Evolutionary conservation across 1,140 invertebrate species (phyloP), one percentile per base, ranked within the genome.

Genomic region (Latrodectus geometricus): DNA sequence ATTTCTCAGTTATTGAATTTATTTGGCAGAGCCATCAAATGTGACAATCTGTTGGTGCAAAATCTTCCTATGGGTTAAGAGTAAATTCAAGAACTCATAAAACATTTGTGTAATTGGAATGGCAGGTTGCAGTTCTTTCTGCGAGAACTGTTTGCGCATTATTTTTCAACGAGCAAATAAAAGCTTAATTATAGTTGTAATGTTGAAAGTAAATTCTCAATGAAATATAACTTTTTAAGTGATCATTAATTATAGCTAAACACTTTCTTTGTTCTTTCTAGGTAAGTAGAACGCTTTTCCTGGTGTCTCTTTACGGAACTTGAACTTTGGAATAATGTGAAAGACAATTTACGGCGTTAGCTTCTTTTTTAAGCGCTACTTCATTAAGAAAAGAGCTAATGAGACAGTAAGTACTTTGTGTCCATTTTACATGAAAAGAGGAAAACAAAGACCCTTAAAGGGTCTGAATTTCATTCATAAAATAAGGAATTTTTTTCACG

Each of bases 171-270:
- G 35, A 48, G 65, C 35, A 70, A 84, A 84, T 76, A 84, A 84
- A 75, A 54, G 61, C 48, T 23, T 23, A 14, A 75, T 73, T 75
- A 75, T 76, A 35, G 54, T 84, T 84, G 56, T 56, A 66, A 48
- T 76, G 70, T 69, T 23, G 20, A 52, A 70, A 52, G 20, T 50
- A 76, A 84, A 84, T 74, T 84, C 49, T 50, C 77, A 77, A 86
- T 86, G 83, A 86, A 77, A 86, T 86, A 86, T 86, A 70, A 61
- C 74, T 86, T 86, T 86, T 86, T 86, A 86, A 86, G 75, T 86
- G 83, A 86, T 78, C 83, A 86, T 86, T 86, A 86, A 86, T 77
- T 86, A 86, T 86, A 72, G 74, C 49, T 86, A 72, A 85, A 85
- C n/a, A 74, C 76, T 86, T 86, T 78, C 75, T 86, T 65, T 35